Evolutionary conservation across 2,113 vertebrate genomes (phyloP).

Genomic region (Ahaetulla prasina): DNA sequence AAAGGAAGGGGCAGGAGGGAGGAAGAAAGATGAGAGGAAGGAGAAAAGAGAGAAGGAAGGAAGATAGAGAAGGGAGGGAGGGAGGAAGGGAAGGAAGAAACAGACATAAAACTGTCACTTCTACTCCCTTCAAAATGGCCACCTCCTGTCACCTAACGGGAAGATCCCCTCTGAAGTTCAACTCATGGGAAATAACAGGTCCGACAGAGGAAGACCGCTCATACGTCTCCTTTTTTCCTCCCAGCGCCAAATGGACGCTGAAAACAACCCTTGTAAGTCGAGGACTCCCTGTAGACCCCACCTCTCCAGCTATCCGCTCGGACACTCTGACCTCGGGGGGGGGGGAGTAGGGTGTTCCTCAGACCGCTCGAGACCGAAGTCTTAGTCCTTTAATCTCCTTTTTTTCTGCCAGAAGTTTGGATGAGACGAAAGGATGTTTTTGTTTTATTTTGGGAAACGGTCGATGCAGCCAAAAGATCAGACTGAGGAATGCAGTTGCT

Average conservation of each 20-base stretch:
- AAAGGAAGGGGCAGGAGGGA: too few relatives aligned
- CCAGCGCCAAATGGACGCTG: neutral
- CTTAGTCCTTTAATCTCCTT: conserved; percentile 34
- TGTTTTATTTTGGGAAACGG: conserved; percentile 2
- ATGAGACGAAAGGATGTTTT: conserved; percentile 2
- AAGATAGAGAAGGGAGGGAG: too few relatives aligned
- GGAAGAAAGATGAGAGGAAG: too few relatives aligned
- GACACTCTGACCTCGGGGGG: too few relatives aligned
- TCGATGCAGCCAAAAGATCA: accelerated
- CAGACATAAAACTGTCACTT: neutral
- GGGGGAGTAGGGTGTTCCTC: too few relatives aligned
- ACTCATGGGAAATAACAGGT: neutral
- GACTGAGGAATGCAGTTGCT: neutral
- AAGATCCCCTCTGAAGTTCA: neutral
- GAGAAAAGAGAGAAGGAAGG: too few relatives aligned
- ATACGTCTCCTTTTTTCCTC: neutral
- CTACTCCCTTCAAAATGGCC: neutral
- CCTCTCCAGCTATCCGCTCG: neutral
- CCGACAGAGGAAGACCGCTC: neutral
- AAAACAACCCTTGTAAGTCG: too few relatives aligned
- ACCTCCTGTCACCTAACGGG: neutral
- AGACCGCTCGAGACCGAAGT: neutral
- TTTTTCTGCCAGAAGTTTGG: conserved; percentile 2
- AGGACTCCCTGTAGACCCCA: neutral
- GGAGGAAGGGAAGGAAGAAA: neutral